Evolutionary conservation across 1,140 invertebrate genomes (phyloP).

Genomic region (Fopius arisanus): DNA sequence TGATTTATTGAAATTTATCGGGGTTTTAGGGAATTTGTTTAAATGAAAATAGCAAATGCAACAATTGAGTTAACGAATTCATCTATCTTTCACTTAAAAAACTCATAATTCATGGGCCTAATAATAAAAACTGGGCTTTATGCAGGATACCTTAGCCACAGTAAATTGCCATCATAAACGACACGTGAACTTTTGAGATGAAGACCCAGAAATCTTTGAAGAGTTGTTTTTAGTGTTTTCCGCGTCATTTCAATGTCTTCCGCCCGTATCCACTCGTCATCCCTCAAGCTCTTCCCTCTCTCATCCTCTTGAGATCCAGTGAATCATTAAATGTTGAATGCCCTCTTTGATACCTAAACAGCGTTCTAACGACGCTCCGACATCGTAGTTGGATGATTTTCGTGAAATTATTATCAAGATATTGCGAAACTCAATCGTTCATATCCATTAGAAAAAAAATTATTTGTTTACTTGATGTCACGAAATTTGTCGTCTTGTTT

Average conservation of each 20-base stretch:
- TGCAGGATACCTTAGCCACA: conserved; percentile 9
- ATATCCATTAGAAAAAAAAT: no score
- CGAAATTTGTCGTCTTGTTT: no score
- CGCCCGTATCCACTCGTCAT: conserved; percentile 49
- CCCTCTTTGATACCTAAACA: neutral
- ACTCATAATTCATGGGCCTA: neutral
- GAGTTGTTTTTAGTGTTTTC: neutral
- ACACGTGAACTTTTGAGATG: neutral
- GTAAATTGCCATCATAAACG: conserved; percentile 25
- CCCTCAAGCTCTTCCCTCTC: conserved; percentile 43
- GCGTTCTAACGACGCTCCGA: no score
- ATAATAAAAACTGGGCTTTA: neutral
- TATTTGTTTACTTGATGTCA: no score
- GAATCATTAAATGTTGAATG: conserved; percentile 10
- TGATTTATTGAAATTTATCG: no score
- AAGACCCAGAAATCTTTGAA: neutral
- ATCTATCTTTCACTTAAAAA: neutral
- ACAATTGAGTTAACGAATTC: neutral
- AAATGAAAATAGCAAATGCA: no score
- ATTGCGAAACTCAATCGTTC: no score
- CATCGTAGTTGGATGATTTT: no score
- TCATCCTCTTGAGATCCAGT: conserved; percentile 22
- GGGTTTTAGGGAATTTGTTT: no score
- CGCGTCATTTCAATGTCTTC: conserved; percentile 48
- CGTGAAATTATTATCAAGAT: no score